A percentile compares a stretch with the other conserved stretches of the same genome.
These are phyloP conservation scores for Mesochorus sp. DNA, from an alignment of 2,888 invertebrate species.

Conservation along the genomic window DNA sequence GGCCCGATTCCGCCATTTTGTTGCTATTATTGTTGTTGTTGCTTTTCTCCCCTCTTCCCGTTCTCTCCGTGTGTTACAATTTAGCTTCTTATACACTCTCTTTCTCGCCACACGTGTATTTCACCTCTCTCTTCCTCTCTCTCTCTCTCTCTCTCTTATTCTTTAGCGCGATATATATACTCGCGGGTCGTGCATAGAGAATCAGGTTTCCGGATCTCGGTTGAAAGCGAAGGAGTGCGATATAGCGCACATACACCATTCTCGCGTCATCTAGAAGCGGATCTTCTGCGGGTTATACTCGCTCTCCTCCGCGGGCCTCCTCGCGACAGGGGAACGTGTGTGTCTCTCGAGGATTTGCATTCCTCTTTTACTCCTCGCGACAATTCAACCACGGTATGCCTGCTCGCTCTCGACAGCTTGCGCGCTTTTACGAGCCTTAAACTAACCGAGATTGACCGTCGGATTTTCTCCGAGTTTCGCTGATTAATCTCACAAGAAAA, in stretches of 20 bases:
- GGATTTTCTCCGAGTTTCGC: too few species aligned
- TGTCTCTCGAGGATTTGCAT: conserved; percentile 18
- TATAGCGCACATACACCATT: background rate
- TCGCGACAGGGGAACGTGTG: background rate
- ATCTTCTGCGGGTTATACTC: conserved; percentile 26
- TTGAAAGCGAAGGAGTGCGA: conserved; percentile 43
- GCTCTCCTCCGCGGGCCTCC: conserved; percentile 4
- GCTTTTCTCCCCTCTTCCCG: background rate
- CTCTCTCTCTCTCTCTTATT: background rate
- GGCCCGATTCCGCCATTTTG: conserved; percentile 23
- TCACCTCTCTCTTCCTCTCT: background rate
- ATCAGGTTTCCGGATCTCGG: conserved; percentile 60
- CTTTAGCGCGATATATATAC: background rate
- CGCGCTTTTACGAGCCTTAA: conserved; percentile 41
- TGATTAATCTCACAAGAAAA: too few species aligned
- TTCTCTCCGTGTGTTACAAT: background rate
- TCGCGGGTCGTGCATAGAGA: conserved; percentile 46
- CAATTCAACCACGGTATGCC: too few species aligned
- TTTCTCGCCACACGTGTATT: background rate
- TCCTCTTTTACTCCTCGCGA: background rate
- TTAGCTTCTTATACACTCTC: background rate
- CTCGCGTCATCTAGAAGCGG: conserved; percentile 46
- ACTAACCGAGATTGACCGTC: conserved; percentile 46
- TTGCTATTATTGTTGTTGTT: too few species aligned
- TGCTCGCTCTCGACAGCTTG: too few species aligned